Percentiles rank a stretch among this genome's conserved stretches.
These are phyloP conservation scores for Rhipidura dahli DNA, from an alignment of 2,113 vertebrate genomes.

Conservation along the genomic window DNA sequence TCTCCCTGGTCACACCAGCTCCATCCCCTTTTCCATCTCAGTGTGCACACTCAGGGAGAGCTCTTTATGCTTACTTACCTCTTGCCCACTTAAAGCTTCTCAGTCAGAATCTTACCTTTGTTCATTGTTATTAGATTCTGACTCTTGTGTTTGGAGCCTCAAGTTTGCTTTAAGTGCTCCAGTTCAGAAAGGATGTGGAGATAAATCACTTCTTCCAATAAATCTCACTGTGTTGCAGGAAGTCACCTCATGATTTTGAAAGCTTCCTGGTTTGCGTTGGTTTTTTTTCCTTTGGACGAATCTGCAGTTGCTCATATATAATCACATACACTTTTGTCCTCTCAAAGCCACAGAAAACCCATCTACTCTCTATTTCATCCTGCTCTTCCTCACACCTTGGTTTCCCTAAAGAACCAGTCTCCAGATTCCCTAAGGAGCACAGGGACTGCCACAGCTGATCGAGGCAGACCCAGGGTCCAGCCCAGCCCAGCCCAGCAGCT, in stretches of 20 bases:
- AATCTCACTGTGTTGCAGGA: neutral
- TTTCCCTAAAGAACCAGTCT: neutral
- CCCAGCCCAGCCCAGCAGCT: neutral
- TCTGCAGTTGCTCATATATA: neutral
- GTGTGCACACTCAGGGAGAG: neutral
- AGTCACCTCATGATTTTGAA: neutral
- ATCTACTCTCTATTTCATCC: neutral
- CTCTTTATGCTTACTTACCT: neutral
- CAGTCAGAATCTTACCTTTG: neutral
- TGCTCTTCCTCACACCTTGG: neutral
- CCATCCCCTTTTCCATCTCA: neutral
- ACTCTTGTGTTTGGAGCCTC: neutral
- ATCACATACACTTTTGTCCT: neutral
- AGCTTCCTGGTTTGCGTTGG: neutral
- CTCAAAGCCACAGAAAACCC: neutral
- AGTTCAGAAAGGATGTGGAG: neutral
- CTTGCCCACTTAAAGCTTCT: neutral
- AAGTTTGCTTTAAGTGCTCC: neutral
- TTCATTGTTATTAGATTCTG: neutral
- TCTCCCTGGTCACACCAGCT: neutral
- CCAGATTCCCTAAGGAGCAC: neutral
- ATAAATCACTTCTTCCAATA: neutral
- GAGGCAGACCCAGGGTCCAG: neutral
- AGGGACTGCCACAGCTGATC: neutral
- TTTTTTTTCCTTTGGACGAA: neutral